Evolutionary conservation across 2,888 invertebrate species (phyloP).

Genomic region (Spialia ferax): DNA sequence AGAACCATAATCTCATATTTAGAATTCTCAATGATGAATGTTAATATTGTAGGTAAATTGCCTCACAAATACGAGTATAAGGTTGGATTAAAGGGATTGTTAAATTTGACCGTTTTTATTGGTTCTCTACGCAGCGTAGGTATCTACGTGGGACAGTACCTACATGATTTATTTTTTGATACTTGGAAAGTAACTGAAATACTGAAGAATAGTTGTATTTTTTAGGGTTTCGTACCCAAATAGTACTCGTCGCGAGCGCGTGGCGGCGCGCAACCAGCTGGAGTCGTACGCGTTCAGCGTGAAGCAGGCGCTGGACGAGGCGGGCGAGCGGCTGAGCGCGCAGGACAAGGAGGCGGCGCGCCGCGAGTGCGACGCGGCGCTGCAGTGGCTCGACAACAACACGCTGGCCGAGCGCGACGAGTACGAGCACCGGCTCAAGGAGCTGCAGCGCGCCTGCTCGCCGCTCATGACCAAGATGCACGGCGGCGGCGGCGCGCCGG

Average conservation of each 20-base stretch:
- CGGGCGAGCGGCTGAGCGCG: constrained; percentile 86
- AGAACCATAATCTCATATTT: neutral
- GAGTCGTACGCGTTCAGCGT: constrained; percentile 90
- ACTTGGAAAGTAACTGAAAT: too few relatives aligned
- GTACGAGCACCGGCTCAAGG: constrained; percentile 87
- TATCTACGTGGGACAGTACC: too few relatives aligned
- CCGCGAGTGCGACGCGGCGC: constrained; percentile 85
- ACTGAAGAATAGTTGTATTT: too few relatives aligned
- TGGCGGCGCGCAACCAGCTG: constrained; percentile 90
- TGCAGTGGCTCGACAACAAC: constrained; percentile 91
- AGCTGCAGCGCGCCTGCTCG: constrained; percentile 85
- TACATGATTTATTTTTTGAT: too few relatives aligned
- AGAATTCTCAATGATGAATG: neutral
- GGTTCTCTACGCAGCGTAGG: too few relatives aligned
- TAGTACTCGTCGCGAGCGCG: constrained; percentile 88
- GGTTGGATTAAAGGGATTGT: too few relatives aligned
- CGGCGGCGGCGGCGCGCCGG: constrained; percentile 61
- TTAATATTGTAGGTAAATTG: too few relatives aligned
- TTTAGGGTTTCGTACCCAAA: too few relatives aligned
- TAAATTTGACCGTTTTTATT: too few relatives aligned
- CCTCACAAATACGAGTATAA: too few relatives aligned
- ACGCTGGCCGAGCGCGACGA: constrained; percentile 88
- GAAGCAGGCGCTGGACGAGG: constrained; percentile 89
- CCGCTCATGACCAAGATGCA: constrained; percentile 87
- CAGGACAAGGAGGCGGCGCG: constrained; percentile 88